These are phyloP conservation scores for Temnothorax unifasciatus DNA, from an alignment of 2,888 invertebrate genomes.

Conservation along the genomic window DNA sequence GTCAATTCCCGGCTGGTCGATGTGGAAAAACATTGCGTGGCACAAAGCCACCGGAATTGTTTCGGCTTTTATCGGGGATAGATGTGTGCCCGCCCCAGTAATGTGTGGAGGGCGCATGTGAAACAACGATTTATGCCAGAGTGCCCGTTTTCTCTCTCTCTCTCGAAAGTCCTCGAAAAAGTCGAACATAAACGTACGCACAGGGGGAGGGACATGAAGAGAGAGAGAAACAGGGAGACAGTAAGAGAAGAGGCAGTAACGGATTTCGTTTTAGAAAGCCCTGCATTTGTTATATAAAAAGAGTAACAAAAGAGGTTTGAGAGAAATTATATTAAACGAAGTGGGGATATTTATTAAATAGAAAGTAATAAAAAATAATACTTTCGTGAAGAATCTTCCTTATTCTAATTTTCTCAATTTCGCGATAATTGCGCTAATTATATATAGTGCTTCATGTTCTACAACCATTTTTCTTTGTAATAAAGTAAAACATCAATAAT, in stretches of 20 bases:
- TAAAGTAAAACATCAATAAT: neutral
- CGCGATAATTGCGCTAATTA: neutral
- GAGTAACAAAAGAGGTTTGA: neutral
- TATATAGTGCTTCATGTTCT: neutral
- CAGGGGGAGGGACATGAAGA: neutral
- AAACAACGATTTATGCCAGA: slow-evolving; percentile 46
- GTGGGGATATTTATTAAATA: neutral
- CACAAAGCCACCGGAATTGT: slow-evolving; percentile 46
- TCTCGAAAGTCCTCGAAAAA: slow-evolving; percentile 44
- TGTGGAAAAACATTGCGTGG: slow-evolving; percentile 40
- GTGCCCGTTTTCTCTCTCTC: slow-evolving; percentile 27
- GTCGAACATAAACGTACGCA: slow-evolving; percentile 21
- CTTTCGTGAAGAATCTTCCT: neutral
- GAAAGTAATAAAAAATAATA: neutral
- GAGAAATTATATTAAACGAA: neutral
- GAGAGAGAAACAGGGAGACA: neutral
- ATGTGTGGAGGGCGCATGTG: slow-evolving; percentile 20
- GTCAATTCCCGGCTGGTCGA: slow-evolving; percentile 22
- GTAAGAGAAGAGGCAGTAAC: slow-evolving; percentile 10
- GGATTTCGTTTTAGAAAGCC: slow-evolving; percentile 7
- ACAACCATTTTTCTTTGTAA: neutral
- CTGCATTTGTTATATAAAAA: neutral
- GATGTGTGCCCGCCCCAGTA: slow-evolving; percentile 27
- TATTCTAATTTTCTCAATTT: neutral
- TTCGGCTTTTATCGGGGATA: slow-evolving; percentile 50